Conservation (phyloP, 2,888 invertebrate species). For the Azorinus chamasolen region DNA sequence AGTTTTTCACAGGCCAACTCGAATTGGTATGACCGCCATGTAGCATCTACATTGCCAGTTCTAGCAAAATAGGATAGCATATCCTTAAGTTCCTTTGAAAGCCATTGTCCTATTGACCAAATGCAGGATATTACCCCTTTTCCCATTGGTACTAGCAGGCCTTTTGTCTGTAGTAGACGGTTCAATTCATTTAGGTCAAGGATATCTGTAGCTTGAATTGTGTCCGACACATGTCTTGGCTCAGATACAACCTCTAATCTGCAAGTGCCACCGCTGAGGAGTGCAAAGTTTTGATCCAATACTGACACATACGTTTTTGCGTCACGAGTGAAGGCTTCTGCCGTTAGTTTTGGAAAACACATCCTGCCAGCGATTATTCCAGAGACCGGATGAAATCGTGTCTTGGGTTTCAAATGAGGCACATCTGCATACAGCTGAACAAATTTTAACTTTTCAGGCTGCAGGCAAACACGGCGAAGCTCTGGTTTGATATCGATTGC, state of each 20-base stretch:
- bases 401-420: slow-evolving; percentile 3
- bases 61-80: slow-evolving; percentile 10
- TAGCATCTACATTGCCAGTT: slow-evolving; percentile 26
- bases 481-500: slow-evolving; percentile 28
- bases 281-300: slow-evolving; percentile 22
- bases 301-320: slow-evolving; percentile 31
- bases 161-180: slow-evolving; percentile 11
- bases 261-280: slow-evolving; percentile 22
- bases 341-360: neutral
- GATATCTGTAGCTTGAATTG: slow-evolving; percentile 20
- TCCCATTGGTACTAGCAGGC: slow-evolving; percentile 31
- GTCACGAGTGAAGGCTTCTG: slow-evolving; percentile 1
- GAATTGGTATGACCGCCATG: slow-evolving; percentile 20
- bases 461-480: slow-evolving; percentile 13
- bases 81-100: slow-evolving; percentile 11
- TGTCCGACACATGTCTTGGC: neutral
- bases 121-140: slow-evolving; percentile 10
- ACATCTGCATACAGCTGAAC: slow-evolving; percentile 19
- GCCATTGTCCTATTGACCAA: slow-evolving; percentile 19
- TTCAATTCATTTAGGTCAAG: slow-evolving; percentile 12
- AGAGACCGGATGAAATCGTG: slow-evolving; percentile 11
- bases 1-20: slow-evolving; percentile 22
- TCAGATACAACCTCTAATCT: slow-evolving; percentile 33
- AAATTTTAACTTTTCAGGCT: slow-evolving; percentile 10
- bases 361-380: slow-evolving; percentile 6